These are phyloP conservation scores for Taeniopygia guttata DNA, from an alignment of 2,797 vertebrate species.

Conservation along the genomic window DNA sequence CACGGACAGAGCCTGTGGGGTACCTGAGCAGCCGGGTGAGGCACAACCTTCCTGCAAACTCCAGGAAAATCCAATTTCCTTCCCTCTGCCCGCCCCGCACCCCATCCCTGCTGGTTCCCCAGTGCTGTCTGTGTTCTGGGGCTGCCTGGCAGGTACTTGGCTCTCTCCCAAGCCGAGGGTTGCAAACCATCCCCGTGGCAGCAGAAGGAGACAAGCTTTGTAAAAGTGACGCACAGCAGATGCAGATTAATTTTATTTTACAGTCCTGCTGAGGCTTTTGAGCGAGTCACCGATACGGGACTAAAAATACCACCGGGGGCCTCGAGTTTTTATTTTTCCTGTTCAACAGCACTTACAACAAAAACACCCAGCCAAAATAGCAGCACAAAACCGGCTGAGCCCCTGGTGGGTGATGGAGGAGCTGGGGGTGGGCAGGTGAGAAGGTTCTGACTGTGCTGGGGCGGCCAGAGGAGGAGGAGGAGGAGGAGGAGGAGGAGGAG, in stretches of 20 bases:
- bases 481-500: neutral
- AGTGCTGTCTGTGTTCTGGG: neutral
- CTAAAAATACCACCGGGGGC: slow-evolving; percentile 13
- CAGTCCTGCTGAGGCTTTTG: neutral
- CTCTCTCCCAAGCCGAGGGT: neutral
- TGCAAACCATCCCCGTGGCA: neutral
- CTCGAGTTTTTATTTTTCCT: neutral
- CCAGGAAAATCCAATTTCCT: rapidly evolving
- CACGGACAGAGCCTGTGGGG: rapidly evolving
- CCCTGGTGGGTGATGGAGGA: neutral
- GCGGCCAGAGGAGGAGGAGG: neutral
- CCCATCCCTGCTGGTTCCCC: neutral
- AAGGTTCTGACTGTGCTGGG: neutral
- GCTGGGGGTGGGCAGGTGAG: neutral
- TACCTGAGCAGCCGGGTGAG: neutral
- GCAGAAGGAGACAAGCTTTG: neutral
- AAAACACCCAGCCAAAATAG: neutral
- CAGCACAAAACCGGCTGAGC: neutral
- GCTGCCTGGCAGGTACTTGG: neutral
- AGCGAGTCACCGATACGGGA: neutral
- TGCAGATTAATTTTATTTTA: slow-evolving; percentile 26
- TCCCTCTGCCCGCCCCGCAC: neutral
- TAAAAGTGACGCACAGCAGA: neutral
- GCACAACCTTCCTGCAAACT: neutral
- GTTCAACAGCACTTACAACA: neutral